Evolutionary conservation across 2,888 invertebrate genomes (phyloP).

Genomic region (Aphrophora alni): DNA sequence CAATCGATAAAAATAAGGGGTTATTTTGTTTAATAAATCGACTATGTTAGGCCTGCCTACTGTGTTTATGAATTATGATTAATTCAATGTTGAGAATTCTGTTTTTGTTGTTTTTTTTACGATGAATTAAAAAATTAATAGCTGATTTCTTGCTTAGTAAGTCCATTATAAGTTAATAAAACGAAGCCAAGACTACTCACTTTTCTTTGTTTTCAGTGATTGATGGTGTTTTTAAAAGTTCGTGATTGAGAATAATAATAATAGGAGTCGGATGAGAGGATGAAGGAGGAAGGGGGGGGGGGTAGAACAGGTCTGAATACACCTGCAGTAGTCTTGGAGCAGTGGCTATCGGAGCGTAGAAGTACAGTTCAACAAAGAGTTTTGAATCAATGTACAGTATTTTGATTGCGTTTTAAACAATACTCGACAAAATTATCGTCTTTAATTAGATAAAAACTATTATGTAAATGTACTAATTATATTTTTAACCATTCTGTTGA

Average conservation of each 20-base stretch:
- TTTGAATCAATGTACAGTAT: not conserved
- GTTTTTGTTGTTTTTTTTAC: no score
- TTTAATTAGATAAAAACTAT: no score
- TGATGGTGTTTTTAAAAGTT: not conserved
- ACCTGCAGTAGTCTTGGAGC: constrained; percentile 32
- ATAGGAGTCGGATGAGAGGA: not conserved
- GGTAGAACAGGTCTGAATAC: constrained; percentile 31
- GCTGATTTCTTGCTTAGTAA: no score
- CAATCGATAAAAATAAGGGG: no score
- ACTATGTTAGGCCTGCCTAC: no score
- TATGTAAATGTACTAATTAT: no score
- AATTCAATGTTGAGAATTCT: no score
- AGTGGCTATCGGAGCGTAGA: constrained; percentile 34
- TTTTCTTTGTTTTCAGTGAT: constrained; percentile 4
- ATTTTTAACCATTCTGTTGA: not conserved
- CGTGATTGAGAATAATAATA: constrained; percentile 6
- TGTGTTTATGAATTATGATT: no score
- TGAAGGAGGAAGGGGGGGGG: not conserved
- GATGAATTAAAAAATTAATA: no score
- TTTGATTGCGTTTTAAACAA: not conserved
- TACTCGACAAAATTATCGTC: not conserved
- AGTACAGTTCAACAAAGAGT: constrained; percentile 12
- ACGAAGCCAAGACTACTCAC: not conserved
- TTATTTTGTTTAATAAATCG: no score
- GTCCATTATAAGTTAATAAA: not conserved